Percentiles rank a stretch among this genome's conserved stretches.
These are phyloP conservation scores for Microtus ochrogaster DNA, from an alignment of 2,113 vertebrate species.

Conservation along the genomic window DNA sequence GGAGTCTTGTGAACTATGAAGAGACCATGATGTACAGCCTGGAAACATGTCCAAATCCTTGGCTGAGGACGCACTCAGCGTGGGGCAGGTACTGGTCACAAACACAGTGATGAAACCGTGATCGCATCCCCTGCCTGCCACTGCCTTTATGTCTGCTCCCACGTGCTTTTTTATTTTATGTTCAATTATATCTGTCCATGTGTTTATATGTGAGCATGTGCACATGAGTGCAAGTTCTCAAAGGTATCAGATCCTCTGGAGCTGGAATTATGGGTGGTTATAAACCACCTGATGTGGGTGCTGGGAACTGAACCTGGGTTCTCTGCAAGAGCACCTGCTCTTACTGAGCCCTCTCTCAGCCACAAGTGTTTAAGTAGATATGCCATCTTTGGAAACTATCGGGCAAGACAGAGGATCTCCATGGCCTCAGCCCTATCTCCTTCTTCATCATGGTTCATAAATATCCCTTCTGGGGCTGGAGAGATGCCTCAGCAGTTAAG, in stretches of 20 bases:
- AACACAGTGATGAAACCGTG: accelerated
- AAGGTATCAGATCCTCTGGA: not conserved
- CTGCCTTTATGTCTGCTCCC: not conserved
- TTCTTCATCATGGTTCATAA: not conserved
- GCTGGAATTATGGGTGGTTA: not conserved
- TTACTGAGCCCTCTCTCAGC: not conserved
- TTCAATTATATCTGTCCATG: not conserved
- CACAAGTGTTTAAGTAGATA: not conserved
- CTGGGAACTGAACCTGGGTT: not conserved
- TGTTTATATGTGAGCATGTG: not conserved
- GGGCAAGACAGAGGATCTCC: not conserved
- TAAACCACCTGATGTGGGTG: not conserved
- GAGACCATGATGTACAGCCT: constrained; percentile 91
- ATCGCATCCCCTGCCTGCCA: not conserved
- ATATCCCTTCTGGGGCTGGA: not conserved
- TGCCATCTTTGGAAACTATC: not conserved
- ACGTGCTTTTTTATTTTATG: not conserved
- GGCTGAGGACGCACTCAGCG: constrained; percentile 89
- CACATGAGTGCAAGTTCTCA: not conserved
- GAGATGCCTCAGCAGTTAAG: no score
- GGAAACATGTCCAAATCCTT: constrained; percentile 88
- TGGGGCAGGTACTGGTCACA: constrained; percentile 92
- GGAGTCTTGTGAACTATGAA: constrained; percentile 92
- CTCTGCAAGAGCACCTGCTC: not conserved
- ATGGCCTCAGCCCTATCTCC: not conserved